A percentile compares a stretch with the other conserved stretches of the same genome.
Evolutionary conservation across 1,140 invertebrate genomes (phyloP).

Genomic region (Drosophila pseudoobscura): DNA sequence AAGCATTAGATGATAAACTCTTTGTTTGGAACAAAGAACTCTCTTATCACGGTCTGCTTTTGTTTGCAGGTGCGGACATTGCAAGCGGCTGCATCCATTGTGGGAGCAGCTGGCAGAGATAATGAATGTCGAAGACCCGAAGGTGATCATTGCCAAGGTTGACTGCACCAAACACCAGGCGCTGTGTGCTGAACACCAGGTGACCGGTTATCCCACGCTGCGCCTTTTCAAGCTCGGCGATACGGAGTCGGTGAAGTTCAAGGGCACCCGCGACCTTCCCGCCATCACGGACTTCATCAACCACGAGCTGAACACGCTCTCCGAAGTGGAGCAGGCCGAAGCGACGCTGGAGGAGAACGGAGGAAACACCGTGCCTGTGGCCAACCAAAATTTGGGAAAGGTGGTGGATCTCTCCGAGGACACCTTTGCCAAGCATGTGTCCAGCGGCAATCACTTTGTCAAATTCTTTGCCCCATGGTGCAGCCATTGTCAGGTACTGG

Average conservation of each 20-base stretch:
- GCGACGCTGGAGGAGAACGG: slow-evolving; percentile 61
- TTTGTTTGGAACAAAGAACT: slow-evolving; percentile 36
- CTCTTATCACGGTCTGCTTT: slow-evolving; percentile 31
- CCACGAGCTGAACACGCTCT: slow-evolving; percentile 85
- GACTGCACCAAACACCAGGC: slow-evolving; percentile 90
- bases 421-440: slow-evolving; percentile 88
- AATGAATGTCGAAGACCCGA: slow-evolving; percentile 86
- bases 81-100: slow-evolving; percentile 87
- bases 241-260: slow-evolving; percentile 86
- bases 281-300: slow-evolving; percentile 90
- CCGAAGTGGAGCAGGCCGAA: slow-evolving; percentile 45
- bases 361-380: slow-evolving; percentile 40
- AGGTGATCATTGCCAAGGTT: slow-evolving; percentile 89
- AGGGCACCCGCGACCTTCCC: slow-evolving; percentile 88
- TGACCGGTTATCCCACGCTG: slow-evolving; percentile 88
- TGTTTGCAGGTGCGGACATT: slow-evolving; percentile 88
- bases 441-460: slow-evolving; percentile 89
- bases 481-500: slow-evolving; percentile 89
- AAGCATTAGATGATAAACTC: slow-evolving; percentile 36
- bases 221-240: slow-evolving; percentile 89
- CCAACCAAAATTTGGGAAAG: slow-evolving; percentile 70
- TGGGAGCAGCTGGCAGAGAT: slow-evolving; percentile 90
- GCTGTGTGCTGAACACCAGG: slow-evolving; percentile 89
- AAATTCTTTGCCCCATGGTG: slow-evolving; percentile 95
- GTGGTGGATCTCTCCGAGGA: slow-evolving; percentile 89